Evolutionary conservation across 2,888 invertebrate species (phyloP), one percentile per base, ranked within the genome.

Genomic region (Cataglyphis cursor): DNA sequence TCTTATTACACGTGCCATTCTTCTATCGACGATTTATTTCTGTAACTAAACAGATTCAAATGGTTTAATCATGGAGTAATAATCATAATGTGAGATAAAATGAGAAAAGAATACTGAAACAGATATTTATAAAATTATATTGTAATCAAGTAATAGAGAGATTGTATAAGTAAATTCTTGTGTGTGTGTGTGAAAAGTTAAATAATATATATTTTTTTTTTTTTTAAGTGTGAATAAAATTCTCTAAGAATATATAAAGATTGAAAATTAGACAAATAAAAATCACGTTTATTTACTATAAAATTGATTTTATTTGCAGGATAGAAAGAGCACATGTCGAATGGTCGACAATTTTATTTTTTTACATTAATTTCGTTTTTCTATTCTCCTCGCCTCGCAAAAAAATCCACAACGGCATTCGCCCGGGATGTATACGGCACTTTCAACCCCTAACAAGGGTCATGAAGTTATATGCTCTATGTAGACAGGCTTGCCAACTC

Each of bases 401-500:
- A 41, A 38, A 38, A 31, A 31, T 31, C 31, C 31, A 31, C 31
- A 15, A 35, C 6, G 31, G 0, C 12, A 64, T 3, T 24, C 48
- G 21, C 41, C 51, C 66, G 68, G 1, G 38, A 24, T 48, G n/a
- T 38, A 51, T 66, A 54, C 28, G 28, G 76, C 76, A 57, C 54
- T 76, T 76, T 57, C 70, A 44, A 76, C 57, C 57, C 68, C 31
- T 8, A 5, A 59, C 5, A n/a, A 44, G 21, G 38, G 31, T 66
- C 24, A 44, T 44, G 24, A 6, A 9, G 48, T 41, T 57, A 24
- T 21, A 21, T 38, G 28, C 4, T 59, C 54, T 70, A 70, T 66
- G 44, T 44, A 41, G 8, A 31, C 78, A 78, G 72, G 59, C 44
- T 57, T 35, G 41, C 78, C 78, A 78, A 78, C 78, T 18, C 21